Evolutionary conservation across 2,888 invertebrate species (phyloP).

Genomic region (Copidosoma aretas): DNA sequence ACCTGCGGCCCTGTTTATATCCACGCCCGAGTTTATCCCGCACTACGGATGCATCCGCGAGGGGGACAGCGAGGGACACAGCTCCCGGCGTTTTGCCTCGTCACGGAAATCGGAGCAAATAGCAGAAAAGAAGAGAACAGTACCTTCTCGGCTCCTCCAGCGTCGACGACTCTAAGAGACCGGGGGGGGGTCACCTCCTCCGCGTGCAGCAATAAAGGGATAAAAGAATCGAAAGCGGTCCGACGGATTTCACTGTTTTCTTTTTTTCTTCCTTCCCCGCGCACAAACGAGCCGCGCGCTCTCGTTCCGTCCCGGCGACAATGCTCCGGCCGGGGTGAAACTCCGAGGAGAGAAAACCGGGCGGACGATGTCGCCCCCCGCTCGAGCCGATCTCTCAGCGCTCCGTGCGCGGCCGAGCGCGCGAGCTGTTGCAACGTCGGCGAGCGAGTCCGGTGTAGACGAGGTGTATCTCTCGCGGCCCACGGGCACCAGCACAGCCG

Average conservation of each 20-base stretch:
- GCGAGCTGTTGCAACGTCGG: neutral
- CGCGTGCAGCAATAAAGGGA: neutral
- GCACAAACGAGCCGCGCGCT: neutral
- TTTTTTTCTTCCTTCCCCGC: constrained; percentile 2
- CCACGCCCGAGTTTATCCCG: no score
- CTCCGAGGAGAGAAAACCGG: no score
- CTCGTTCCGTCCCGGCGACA: neutral
- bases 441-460: no score
- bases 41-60: no score
- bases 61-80: no score
- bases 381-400: no score
- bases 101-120: neutral
- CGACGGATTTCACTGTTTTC: constrained; percentile 36
- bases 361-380: no score
- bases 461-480: neutral
- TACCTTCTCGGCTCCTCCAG: neutral
- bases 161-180: neutral
- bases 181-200: neutral
- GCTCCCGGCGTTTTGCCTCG: no score
- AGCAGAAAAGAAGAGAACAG: neutral
- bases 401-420: neutral
- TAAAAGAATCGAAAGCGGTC: neutral
- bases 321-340: no score
- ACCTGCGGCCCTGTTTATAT: neutral
- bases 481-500: constrained; percentile 14